These are phyloP conservation scores for Zosterops lateralis DNA, from an alignment of 2,113 vertebrate genomes.

Conservation along the genomic window DNA sequence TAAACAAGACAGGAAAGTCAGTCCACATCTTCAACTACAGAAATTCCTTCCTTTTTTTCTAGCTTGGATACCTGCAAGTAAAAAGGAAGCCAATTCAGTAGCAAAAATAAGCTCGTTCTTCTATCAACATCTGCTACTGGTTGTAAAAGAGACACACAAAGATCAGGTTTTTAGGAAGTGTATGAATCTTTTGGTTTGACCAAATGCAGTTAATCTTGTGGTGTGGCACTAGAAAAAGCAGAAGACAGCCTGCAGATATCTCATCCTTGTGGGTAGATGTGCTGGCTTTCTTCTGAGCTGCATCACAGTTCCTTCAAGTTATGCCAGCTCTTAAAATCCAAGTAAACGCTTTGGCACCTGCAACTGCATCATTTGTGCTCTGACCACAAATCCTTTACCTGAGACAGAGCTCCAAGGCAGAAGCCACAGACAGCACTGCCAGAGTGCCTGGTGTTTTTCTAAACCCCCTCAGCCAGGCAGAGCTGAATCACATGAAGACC, in stretches of 20 bases:
- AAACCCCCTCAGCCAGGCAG: background rate
- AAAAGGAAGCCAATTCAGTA: background rate
- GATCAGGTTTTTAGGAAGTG: background rate
- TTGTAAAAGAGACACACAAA: background rate
- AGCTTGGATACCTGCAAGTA: conserved; percentile 61
- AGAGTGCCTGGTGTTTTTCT: background rate
- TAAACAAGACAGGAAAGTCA: conserved; percentile 5
- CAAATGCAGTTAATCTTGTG: background rate
- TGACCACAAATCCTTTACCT: background rate
- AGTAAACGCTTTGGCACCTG: background rate
- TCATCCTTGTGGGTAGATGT: fast-evolving
- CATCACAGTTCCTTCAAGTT: background rate
- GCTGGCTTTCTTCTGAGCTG: background rate
- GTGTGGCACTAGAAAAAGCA: background rate
- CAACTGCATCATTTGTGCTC: background rate
- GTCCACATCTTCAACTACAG: background rate
- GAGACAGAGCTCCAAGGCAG: background rate
- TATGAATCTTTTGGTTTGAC: background rate
- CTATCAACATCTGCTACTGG: background rate
- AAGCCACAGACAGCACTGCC: background rate
- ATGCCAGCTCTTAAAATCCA: background rate
- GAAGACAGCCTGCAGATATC: background rate
- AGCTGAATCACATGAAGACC: background rate
- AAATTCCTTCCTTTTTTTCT: conserved; percentile 28
- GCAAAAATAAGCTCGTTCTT: background rate